These are phyloP conservation scores for Orthosia gracilis DNA, from an alignment of 2,888 invertebrate species.

Conservation along the genomic window DNA sequence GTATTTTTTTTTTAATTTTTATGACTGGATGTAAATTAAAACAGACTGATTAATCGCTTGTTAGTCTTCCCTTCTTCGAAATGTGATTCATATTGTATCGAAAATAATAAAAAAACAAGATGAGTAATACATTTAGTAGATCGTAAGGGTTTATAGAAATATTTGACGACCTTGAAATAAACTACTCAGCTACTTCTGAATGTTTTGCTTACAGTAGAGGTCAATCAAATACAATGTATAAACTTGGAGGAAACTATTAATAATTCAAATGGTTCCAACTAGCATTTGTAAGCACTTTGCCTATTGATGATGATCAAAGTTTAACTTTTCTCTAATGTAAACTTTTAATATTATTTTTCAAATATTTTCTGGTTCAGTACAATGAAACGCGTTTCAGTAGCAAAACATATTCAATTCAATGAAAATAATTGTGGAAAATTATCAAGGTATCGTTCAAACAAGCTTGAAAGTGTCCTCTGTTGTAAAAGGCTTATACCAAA, in stretches of 20 bases:
- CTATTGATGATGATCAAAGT: constrained; percentile 17
- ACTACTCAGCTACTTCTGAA: constrained; percentile 49
- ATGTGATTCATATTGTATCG: constrained; percentile 47
- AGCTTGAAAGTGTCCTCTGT: constrained; percentile 57
- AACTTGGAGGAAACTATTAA: constrained; percentile 61
- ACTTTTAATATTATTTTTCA: not conserved
- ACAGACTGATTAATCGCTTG: constrained; percentile 78
- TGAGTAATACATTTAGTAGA: constrained; percentile 52
- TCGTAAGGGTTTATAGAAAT: constrained; percentile 53
- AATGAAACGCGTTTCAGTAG: not conserved
- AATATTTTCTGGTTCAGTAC: not conserved
- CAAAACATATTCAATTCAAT: not conserved
- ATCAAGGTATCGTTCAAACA: not conserved
- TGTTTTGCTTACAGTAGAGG: constrained; percentile 52
- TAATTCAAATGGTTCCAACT: constrained; percentile 57
- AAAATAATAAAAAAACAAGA: constrained; percentile 51
- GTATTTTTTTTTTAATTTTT: constrained; percentile 74
- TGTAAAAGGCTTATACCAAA: constrained; percentile 27
- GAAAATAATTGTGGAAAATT: not conserved
- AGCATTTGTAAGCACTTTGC: constrained; percentile 26
- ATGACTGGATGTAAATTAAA: constrained; percentile 75
- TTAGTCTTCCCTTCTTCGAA: constrained; percentile 70
- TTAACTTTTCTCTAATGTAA: not conserved
- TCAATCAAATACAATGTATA: constrained; percentile 59
- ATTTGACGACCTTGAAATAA: constrained; percentile 57